A percentile compares a stretch with the other conserved stretches of the same genome.
Conservation (phyloP, 2,797 vertebrate species). For the Bucorvus abyssinicus region DNA sequence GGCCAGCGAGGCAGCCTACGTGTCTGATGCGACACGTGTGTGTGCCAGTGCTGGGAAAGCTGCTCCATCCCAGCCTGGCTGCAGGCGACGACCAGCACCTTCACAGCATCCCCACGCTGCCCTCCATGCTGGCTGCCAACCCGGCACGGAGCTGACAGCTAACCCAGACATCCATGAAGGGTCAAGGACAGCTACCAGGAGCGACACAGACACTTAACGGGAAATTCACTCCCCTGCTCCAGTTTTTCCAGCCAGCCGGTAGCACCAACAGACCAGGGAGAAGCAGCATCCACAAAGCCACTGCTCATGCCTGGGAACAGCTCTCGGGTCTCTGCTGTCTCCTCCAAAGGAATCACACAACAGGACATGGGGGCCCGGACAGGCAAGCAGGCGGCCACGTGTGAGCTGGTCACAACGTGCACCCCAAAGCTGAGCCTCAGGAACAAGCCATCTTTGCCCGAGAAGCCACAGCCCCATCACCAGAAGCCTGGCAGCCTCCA, state of each 20-base stretch:
- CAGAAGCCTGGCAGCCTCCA: background rate
- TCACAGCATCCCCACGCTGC: background rate
- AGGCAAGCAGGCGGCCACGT: rapidly evolving
- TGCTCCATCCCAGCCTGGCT: background rate
- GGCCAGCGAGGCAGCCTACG: background rate
- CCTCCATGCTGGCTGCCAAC: background rate
- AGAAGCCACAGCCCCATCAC: slow-evolving; percentile 22
- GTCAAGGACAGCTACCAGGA: background rate
- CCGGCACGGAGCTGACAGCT: background rate
- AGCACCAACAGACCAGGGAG: background rate
- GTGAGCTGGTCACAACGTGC: background rate
- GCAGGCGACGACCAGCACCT: background rate
- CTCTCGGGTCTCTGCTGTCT: background rate
- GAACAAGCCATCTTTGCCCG: background rate
- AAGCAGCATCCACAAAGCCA: background rate
- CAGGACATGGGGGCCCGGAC: background rate
- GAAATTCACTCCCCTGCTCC: background rate
- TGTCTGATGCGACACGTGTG: rapidly evolving
- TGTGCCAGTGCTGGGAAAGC: background rate
- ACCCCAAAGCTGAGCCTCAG: background rate
- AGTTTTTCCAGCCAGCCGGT: background rate
- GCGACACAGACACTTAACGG: rapidly evolving
- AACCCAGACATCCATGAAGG: background rate
- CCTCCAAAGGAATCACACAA: background rate
- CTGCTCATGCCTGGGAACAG: rapidly evolving